Conservation (phyloP, 2,113 vertebrate species). For the Urocynchramus pylzowi region DNA sequence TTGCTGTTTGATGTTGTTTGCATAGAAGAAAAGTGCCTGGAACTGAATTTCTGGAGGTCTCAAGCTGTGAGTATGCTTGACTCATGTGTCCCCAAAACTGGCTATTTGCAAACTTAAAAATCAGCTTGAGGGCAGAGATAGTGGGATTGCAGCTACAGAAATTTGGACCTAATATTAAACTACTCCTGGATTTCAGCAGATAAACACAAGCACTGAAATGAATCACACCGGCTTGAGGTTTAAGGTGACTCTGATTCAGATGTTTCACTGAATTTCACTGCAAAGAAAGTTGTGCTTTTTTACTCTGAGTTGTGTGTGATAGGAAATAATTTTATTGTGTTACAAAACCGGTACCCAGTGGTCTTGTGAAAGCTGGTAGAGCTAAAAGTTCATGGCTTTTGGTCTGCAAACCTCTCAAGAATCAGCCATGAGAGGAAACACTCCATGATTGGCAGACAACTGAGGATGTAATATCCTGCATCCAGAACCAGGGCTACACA, state of each 20-base stretch:
- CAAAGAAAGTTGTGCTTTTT: neutral
- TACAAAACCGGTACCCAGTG: neutral
- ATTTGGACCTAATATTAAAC: neutral
- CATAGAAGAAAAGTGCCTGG: neutral
- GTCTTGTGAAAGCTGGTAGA: neutral
- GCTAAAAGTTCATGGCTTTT: neutral
- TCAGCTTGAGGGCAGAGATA: neutral
- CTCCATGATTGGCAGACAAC: neutral
- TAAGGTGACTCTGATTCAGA: neutral
- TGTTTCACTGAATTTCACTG: neutral
- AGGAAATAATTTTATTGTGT: neutral
- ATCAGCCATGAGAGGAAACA: neutral
- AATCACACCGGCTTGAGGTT: neutral
- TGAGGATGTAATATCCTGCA: neutral
- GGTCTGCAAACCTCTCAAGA: neutral
- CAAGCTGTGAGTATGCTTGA: neutral
- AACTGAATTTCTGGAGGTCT: neutral
- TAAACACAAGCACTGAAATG: neutral
- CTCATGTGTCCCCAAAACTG: neutral
- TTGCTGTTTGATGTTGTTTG: neutral
- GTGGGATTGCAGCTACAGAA: neutral
- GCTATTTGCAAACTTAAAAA: neutral
- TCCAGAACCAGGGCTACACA: neutral
- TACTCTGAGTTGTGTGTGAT: neutral
- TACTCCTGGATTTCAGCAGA: neutral